Evolutionary conservation across 2,797 vertebrate species (phyloP).

Genomic region (Mus minutoides): DNA sequence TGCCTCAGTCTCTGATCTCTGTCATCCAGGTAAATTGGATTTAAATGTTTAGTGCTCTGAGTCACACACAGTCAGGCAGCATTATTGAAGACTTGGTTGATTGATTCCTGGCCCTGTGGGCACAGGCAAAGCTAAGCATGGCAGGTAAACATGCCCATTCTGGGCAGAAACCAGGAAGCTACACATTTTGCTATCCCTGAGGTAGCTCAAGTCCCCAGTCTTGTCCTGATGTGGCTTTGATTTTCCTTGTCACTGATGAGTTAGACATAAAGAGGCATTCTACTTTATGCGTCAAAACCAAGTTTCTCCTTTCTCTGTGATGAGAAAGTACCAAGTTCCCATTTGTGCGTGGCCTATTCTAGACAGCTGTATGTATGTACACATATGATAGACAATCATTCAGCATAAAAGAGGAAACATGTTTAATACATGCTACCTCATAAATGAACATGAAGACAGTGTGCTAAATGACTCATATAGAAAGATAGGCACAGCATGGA

Average conservation of each 20-base stretch:
- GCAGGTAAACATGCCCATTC: not conserved
- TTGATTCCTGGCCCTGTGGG: constrained; percentile 52
- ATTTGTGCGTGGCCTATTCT: not conserved
- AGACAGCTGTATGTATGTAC: not conserved
- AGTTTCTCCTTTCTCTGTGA: constrained; percentile 31
- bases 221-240: not conserved
- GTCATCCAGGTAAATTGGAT: constrained; percentile 66
- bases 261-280: not conserved
- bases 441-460: not conserved
- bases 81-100: constrained; percentile 73
- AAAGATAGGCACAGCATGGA: not conserved
- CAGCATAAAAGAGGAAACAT: not conserved
- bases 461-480: not conserved
- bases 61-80: not conserved
- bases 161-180: not conserved
- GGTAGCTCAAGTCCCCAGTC: not conserved
- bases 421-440: not conserved
- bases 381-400: not conserved
- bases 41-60: constrained; percentile 66
- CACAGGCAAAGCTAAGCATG: not conserved
- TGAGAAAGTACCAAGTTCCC: not conserved
- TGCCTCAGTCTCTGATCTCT: constrained; percentile 35
- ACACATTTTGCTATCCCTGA: not conserved
- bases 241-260: constrained; percentile 4
- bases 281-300: not conserved